These are phyloP conservation scores for Caenorhabditis drosophilae DNA, from an alignment of 2,888 invertebrate genomes.

Conservation along the genomic window DNA sequence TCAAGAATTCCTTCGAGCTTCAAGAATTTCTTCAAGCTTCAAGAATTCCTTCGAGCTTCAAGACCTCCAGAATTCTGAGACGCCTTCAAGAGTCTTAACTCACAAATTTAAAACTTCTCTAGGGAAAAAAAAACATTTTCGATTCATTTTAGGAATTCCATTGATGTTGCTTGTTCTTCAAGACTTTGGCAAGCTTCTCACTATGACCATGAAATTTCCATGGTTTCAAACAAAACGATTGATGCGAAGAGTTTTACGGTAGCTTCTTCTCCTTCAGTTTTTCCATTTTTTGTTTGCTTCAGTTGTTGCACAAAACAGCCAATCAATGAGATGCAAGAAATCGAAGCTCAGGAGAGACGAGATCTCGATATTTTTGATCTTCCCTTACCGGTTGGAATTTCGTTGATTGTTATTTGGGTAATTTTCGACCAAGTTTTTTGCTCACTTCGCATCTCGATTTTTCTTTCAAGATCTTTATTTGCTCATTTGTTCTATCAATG, in stretches of 20 bases:
- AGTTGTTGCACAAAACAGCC: conserved; percentile 60
- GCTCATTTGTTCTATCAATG: conserved; percentile 70
- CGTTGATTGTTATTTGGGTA: conserved; percentile 83
- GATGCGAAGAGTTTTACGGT: conserved; percentile 42
- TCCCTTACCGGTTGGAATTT: conserved; percentile 85
- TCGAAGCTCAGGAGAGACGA: conserved; percentile 43
- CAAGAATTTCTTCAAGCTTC: no score
- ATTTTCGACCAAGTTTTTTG: conserved; percentile 71
- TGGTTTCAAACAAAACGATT: conserved; percentile 61
- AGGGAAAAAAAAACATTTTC: not conserved
- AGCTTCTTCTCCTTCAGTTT: no score
- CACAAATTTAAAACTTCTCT: no score
- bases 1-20: no score
- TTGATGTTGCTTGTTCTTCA: conserved; percentile 56
- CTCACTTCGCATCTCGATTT: not conserved
- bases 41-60: no score
- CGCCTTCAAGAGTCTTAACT: no score
- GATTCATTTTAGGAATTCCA: conserved; percentile 43
- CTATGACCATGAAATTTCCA: conserved; percentile 59
- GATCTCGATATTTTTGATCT: conserved; percentile 78
- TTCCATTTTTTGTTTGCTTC: no score
- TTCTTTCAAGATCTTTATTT: conserved; percentile 79
- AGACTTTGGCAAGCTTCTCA: conserved; percentile 58
- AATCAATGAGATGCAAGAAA: conserved; percentile 51
- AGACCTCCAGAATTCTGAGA: no score